phyloP scores from a whole-genome alignment of 1,140 invertebrate species.

The Philopotamus ludificatus region DNA sequence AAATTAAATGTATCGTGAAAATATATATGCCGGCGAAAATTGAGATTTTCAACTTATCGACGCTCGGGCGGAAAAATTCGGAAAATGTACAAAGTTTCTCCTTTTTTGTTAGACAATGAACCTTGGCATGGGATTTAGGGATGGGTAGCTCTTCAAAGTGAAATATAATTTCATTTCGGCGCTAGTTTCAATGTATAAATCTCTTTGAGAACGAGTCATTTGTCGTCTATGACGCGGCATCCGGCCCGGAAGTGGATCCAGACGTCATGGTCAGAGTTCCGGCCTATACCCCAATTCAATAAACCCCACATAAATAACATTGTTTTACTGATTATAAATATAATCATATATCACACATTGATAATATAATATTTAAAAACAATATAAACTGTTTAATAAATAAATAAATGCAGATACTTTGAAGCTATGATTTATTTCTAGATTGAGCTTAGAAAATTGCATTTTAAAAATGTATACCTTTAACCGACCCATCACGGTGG shows the following conservation, averaged over 20 bases:
- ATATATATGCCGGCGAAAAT: background rate
- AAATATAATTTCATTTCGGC: slow-evolving; percentile 37
- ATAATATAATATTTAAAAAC: too few species aligned
- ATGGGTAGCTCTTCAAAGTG: slow-evolving; percentile 29
- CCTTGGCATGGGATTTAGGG: background rate
- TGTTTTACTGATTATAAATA: too few species aligned
- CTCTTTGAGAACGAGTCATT: slow-evolving; percentile 32
- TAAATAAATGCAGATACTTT: too few species aligned
- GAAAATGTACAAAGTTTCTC: slow-evolving; percentile 8
- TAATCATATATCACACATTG: too few species aligned
- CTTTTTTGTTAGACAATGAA: background rate
- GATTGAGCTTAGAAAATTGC: too few species aligned
- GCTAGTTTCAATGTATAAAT: slow-evolving; percentile 30
- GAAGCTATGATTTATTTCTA: too few species aligned
- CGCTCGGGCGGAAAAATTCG: background rate
- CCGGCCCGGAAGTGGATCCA: slow-evolving; percentile 31
- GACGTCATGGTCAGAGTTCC: slow-evolving; percentile 25
- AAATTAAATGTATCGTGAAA: slow-evolving; percentile 9
- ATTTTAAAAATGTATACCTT: too few species aligned
- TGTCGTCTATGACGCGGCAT: slow-evolving; percentile 29
- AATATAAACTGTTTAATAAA: too few species aligned
- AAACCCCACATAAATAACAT: too few species aligned
- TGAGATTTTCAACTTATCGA: slow-evolving; percentile 1
- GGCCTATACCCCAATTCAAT: slow-evolving; percentile 15
- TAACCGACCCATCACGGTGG: too few species aligned